These are phyloP conservation scores for Troglohyphantes excavatus DNA, from an alignment of 2,888 invertebrate genomes.

Conservation along the genomic window DNA sequence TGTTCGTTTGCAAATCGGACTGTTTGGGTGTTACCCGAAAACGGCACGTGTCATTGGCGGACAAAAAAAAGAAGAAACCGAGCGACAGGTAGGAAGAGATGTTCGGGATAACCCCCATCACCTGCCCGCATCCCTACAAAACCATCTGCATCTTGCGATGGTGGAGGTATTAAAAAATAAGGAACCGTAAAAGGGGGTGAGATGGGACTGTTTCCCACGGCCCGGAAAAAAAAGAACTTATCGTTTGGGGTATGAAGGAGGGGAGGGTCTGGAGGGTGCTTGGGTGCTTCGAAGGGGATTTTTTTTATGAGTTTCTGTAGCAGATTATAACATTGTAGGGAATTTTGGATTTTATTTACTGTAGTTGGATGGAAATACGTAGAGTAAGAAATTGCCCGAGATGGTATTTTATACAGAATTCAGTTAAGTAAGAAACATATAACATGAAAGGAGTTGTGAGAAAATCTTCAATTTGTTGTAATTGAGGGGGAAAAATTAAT, in stretches of 20 bases:
- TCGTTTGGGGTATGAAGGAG: not conserved
- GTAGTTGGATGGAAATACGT: too few species aligned
- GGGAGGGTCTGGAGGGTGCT: not conserved
- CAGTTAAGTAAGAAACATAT: too few species aligned
- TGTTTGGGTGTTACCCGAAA: not conserved
- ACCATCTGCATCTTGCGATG: not conserved
- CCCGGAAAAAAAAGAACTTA: slow-evolving; percentile 2
- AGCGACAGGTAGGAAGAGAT: slow-evolving; percentile 13
- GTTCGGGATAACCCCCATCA: not conserved
- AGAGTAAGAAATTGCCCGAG: too few species aligned
- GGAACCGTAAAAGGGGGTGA: not conserved
- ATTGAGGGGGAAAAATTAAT: too few species aligned
- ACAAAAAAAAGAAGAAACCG: too few species aligned
- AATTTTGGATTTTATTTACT: too few species aligned
- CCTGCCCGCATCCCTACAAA: slow-evolving; percentile 10
- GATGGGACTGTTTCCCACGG: slow-evolving; percentile 18
- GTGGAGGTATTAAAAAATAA: not conserved
- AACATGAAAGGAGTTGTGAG: too few species aligned
- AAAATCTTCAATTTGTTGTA: too few species aligned
- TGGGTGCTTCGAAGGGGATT: not conserved
- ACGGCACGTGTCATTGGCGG: not conserved
- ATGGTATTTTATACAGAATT: too few species aligned
- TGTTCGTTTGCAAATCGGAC: not conserved
- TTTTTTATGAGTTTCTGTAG: too few species aligned
- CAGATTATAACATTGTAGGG: too few species aligned